Conservation (phyloP, 2,888 invertebrate species). For the Stratiomys singularior region DNA sequence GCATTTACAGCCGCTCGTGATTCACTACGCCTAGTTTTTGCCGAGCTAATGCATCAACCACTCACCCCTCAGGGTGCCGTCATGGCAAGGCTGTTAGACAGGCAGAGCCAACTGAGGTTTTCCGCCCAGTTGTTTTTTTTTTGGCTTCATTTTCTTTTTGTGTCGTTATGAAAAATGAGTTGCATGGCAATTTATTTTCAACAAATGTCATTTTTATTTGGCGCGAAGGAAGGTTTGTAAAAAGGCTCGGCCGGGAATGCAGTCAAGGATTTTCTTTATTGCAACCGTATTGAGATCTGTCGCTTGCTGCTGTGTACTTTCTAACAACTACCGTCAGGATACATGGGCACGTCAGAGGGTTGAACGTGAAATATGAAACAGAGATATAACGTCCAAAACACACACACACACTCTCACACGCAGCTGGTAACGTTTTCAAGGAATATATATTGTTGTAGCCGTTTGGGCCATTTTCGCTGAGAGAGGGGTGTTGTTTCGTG, state of each 20-base stretch:
- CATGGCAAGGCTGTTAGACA: too few relatives aligned
- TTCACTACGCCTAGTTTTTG: neutral
- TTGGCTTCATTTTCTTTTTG: neutral
- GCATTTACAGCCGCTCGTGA: neutral
- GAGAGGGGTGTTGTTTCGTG: conserved; percentile 32
- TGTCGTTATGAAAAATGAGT: conserved; percentile 49
- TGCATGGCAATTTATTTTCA: conserved; percentile 52
- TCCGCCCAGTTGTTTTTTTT: conserved; percentile 28
- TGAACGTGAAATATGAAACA: neutral
- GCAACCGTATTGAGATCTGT: conserved; percentile 9
- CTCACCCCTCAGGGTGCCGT: conserved; percentile 25
- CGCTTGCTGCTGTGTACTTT: too few relatives aligned
- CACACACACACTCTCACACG: neutral
- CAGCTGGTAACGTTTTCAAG: neutral
- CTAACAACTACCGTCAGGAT: neutral
- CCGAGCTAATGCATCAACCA: conserved; percentile 15
- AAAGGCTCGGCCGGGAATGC: conserved; percentile 21
- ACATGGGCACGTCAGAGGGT: neutral
- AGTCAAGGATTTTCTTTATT: conserved; percentile 36
- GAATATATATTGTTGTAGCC: neutral
- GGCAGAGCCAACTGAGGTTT: conserved; percentile 39
- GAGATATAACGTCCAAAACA: neutral
- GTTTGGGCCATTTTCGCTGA: neutral
- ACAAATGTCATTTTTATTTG: conserved; percentile 49
- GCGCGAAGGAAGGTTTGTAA: conserved; percentile 19